These are phyloP conservation scores for Siniperca chuatsi DNA, from an alignment of 2,113 vertebrate species.

Conservation along the genomic window DNA sequence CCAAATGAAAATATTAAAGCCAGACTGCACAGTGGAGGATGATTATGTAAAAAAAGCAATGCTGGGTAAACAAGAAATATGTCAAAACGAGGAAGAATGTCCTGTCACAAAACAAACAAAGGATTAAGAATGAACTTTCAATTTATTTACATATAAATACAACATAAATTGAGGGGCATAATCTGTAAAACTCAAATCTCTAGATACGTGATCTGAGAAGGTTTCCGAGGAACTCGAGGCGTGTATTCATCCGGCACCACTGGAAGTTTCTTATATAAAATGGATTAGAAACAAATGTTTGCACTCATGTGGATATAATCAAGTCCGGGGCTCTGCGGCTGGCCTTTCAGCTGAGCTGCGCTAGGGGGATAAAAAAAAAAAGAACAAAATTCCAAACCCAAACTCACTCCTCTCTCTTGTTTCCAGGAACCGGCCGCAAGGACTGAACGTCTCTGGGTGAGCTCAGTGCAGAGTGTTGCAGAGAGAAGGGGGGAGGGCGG, in stretches of 20 bases:
- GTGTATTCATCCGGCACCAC: conserved; percentile 71
- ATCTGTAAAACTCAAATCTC: conserved; percentile 41
- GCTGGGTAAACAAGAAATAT: conserved; percentile 26
- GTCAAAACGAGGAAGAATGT: conserved; percentile 29
- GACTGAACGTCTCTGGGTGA: conserved; percentile 69
- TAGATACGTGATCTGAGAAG: conserved; percentile 55
- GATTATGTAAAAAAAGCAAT: conserved; percentile 5
- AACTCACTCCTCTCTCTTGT: conserved; percentile 65
- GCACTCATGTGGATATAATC: conserved; percentile 85
- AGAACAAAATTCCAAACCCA: conserved; percentile 48
- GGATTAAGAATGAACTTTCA: conserved; percentile 31
- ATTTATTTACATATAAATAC: conserved; percentile 42
- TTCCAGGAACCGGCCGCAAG: conserved; percentile 79
- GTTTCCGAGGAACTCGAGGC: conserved; percentile 69
- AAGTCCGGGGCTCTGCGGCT: conserved; percentile 76
- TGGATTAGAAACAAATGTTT: conserved; percentile 86
- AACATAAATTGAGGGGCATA: conserved; percentile 31
- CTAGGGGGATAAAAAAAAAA: conserved; percentile 49
- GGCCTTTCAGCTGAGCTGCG: conserved; percentile 77
- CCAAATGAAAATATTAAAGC: conserved; percentile 76
- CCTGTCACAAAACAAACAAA: conserved; percentile 47
- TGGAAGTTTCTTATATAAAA: conserved; percentile 86
- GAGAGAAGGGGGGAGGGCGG: conserved; percentile 27
- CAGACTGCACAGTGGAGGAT: conserved; percentile 45
- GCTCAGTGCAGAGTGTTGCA: conserved; percentile 60